Evolutionary conservation across 2,888 invertebrate genomes (phyloP), one percentile per base, ranked within the genome.

Genomic region (Melinaea marsaeus): DNA sequence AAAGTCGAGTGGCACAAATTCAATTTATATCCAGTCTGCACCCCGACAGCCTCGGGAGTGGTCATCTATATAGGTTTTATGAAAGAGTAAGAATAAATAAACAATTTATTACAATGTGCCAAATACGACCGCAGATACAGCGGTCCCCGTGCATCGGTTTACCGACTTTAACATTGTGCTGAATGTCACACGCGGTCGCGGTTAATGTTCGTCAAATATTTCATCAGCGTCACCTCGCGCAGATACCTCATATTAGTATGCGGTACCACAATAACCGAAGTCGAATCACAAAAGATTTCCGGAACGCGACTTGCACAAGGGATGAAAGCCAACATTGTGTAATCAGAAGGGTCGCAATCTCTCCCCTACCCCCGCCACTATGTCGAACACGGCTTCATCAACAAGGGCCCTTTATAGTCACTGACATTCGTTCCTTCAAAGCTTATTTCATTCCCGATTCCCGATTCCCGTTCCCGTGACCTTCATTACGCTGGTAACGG

Each of bases 331-430:
- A 84, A 88, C 89, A 88, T 88, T 88, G 88, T 89, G 90, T 90
- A 90, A 90, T 90, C 90, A 90, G 86, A 86, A 90, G 88, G 90
- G 90, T 88, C 89, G 86, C 88, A 89, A 89, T 89, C 88, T 87
- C 81, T 81, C 85, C 85, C 84, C 85, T 78, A 5, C 80, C 84
- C 82, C 81, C 77, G 65, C 69, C 78, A 69, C 79, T 79, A 79
- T 83, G 83, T 84, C 84, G 87, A 88, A 89, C 87, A 87, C 83
- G 82, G 87, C 87, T 87, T 90, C 88, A 89, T 89, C 89, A 90
- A 86, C 86, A 85, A 84, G 82, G 83, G 81, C 84, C 85, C 83
- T 83, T 84, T 85, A 81, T 82, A 81, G 85, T 86, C 86, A 87
- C 88, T 85, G 81, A 83, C 81, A 79, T 84, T 83, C 77, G 76